Conservation (phyloP, 2,797 vertebrate species). For the Sus cebifrons region DNA sequence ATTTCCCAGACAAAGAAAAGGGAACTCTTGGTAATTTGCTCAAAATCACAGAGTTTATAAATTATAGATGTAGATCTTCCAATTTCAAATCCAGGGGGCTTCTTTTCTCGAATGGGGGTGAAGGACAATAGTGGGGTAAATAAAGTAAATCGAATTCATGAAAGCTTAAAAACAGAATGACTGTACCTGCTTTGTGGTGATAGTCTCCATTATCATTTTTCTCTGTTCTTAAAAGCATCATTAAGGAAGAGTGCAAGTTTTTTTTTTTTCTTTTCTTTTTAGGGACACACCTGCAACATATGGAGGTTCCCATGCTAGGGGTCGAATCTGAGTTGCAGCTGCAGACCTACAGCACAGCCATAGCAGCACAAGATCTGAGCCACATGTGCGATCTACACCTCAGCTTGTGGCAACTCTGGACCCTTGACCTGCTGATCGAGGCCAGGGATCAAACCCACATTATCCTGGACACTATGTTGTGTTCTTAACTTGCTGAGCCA, state of each 20-base stretch:
- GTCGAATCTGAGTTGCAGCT: no score
- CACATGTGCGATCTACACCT: no score
- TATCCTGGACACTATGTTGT: no score
- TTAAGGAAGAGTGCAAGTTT: neutral
- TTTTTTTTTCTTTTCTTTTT: no score
- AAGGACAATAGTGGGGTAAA: neutral
- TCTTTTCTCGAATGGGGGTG: neutral
- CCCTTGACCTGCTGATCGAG: no score
- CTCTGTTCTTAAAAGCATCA: neutral
- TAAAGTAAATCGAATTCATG: neutral
- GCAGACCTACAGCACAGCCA: no score
- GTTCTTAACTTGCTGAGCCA: no score
- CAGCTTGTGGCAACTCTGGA: no score
- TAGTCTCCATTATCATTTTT: neutral
- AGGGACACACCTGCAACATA: no score
- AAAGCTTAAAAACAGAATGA: neutral
- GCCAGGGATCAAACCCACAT: no score
- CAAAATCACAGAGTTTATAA: neutral
- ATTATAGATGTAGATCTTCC: neutral
- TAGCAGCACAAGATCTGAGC: no score
- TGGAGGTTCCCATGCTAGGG: no score
- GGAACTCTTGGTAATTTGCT: neutral
- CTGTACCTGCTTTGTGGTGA: neutral
- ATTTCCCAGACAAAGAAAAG: conserved; percentile 10
- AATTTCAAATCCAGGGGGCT: neutral